Evolutionary conservation across 2,113 vertebrate species (phyloP).

Genomic region (Ahaetulla prasina): DNA sequence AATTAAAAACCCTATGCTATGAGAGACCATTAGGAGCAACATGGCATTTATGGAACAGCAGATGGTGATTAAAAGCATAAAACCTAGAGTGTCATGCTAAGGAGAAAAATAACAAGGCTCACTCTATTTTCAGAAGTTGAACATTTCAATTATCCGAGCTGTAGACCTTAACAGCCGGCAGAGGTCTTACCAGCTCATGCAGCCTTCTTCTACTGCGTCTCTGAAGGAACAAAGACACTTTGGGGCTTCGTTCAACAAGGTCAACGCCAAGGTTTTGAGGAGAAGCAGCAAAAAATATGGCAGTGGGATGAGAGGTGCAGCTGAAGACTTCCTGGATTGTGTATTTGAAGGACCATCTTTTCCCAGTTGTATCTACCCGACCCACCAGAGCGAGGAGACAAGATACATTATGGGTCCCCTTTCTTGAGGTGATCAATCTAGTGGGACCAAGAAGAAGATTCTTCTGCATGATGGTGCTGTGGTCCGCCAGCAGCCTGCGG

Average conservation of each 20-base stretch:
- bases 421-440: background rate
- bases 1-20: constrained; percentile 63
- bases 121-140: constrained; percentile 56
- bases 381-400: background rate
- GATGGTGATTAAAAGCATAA: constrained; percentile 75
- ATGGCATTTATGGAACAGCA: constrained; percentile 76
- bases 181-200: background rate
- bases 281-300: background rate
- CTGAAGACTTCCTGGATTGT: background rate
- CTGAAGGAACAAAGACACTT: background rate
- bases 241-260: background rate
- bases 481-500: no score
- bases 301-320: background rate
- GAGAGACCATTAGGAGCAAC: constrained; percentile 67
- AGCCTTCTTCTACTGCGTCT: background rate
- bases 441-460: background rate
- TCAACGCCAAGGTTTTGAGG: background rate
- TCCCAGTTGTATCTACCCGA: background rate
- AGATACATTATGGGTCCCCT: background rate
- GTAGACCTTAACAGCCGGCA: constrained; percentile 32
- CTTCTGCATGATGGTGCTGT: background rate
- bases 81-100: constrained; percentile 67
- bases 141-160: constrained; percentile 63
- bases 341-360: background rate
- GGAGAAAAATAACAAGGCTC: constrained; percentile 56